phyloP scores from a whole-genome alignment of 2,113 vertebrate genomes.

The Coryphaenoides rupestris region DNA sequence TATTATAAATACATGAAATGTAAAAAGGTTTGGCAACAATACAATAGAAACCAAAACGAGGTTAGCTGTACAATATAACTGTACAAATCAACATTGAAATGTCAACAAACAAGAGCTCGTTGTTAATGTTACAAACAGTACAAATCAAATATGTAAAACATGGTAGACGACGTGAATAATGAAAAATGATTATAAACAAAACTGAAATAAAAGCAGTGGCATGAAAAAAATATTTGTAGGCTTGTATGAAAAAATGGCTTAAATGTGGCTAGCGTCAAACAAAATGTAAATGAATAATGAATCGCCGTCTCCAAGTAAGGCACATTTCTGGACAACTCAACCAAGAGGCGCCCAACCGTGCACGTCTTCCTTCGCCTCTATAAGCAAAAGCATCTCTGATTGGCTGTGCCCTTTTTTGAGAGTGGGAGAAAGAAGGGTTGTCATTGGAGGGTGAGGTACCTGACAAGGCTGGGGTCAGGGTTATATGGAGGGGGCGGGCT shows the following conservation, averaged over 20 bases:
- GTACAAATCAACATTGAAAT: constrained; percentile 40
- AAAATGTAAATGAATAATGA: background rate
- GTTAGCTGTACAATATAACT: constrained; percentile 46
- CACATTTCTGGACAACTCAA: background rate
- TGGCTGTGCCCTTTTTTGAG: constrained; percentile 22
- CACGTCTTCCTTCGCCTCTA: background rate
- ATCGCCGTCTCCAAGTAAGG: background rate
- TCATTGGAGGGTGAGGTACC: constrained; percentile 85
- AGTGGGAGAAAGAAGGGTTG: constrained; percentile 50
- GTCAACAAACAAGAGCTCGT: constrained; percentile 25
- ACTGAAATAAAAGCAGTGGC: background rate
- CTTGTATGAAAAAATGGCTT: background rate
- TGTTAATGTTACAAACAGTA: constrained; percentile 21
- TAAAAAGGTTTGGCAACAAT: constrained; percentile 62
- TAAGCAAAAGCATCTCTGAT: too few relatives aligned
- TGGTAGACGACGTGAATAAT: background rate
- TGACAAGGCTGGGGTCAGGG: constrained; percentile 94
- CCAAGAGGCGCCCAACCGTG: background rate
- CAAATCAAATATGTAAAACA: background rate
- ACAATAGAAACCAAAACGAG: constrained; percentile 59
- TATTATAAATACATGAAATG: constrained; percentile 78
- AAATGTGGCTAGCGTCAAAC: background rate
- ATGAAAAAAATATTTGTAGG: background rate
- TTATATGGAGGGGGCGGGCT: constrained; percentile 94
- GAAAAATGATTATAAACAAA: background rate